These are phyloP conservation scores for Calosoma granatense DNA, from an alignment of 1,140 invertebrate species.

Conservation along the genomic window DNA sequence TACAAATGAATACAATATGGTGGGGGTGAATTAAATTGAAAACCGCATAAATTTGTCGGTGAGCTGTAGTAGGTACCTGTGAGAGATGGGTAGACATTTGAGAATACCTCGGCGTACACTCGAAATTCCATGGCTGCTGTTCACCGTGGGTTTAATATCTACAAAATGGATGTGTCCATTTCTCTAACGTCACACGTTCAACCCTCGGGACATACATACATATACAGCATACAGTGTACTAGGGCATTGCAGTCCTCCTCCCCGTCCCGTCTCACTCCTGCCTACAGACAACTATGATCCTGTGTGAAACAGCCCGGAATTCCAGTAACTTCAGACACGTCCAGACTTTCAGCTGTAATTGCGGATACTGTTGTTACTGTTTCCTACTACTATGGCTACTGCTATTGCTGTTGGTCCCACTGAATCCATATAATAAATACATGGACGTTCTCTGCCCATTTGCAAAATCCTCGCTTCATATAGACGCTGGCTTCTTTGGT, in stretches of 20 bases:
- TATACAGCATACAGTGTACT: too few relatives aligned
- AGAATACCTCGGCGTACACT: not conserved
- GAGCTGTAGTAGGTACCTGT: not conserved
- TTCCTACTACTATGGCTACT: slow-evolving; percentile 12
- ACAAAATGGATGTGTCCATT: slow-evolving; percentile 28
- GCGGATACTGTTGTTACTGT: slow-evolving; percentile 22
- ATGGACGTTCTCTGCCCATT: too few relatives aligned
- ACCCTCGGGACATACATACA: not conserved
- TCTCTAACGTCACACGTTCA: slow-evolving; percentile 23
- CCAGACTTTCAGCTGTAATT: slow-evolving; percentile 28
- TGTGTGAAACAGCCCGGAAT: slow-evolving; percentile 17
- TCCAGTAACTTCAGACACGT: slow-evolving; percentile 25
- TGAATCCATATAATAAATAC: slow-evolving; percentile 23
- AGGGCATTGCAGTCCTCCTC: too few relatives aligned
- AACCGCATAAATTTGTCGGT: not conserved
- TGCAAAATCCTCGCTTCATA: too few relatives aligned
- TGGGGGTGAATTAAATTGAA: not conserved
- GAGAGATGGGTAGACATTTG: not conserved
- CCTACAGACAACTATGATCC: not conserved
- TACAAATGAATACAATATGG: too few relatives aligned
- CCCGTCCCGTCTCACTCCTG: too few relatives aligned
- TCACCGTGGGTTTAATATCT: slow-evolving; percentile 24
- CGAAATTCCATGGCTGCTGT: not conserved
- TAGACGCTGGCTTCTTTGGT: too few relatives aligned
- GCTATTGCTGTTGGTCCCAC: not conserved